Conservation (phyloP, 2,113 vertebrate genomes). For the Sitta europaea region DNA sequence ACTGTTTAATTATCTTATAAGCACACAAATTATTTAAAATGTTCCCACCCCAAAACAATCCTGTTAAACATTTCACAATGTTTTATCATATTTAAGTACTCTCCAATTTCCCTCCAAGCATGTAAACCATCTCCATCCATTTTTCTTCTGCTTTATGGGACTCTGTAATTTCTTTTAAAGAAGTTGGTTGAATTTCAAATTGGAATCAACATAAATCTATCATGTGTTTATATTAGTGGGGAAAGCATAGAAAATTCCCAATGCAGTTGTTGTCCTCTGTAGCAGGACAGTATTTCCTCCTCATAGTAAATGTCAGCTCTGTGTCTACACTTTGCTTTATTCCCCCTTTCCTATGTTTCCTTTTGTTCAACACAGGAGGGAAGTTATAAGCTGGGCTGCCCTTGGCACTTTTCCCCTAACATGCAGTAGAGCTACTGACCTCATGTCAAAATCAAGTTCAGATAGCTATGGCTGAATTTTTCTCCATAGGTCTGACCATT, state of each 20-base stretch:
- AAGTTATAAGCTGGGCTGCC: accelerated
- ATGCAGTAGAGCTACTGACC: no score
- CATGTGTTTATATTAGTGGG: background rate
- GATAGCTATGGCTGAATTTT: background rate
- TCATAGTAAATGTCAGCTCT: background rate
- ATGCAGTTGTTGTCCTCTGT: background rate
- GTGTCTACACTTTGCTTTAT: background rate
- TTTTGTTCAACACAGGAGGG: background rate
- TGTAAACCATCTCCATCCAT: background rate
- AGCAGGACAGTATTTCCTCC: no score
- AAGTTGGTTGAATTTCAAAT: background rate
- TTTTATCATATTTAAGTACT: background rate
- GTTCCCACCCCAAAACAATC: background rate
- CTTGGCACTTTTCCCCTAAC: background rate
- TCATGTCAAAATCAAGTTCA: background rate
- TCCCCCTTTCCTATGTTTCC: background rate
- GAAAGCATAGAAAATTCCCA: background rate
- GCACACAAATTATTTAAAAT: background rate
- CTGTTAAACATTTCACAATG: conserved; percentile 4
- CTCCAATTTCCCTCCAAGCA: background rate
- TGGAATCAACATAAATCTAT: background rate
- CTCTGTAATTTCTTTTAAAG: background rate
- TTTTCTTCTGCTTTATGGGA: background rate
- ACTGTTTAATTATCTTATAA: conserved; percentile 11
- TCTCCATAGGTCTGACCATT: background rate